These are phyloP conservation scores for Rallus crepitans DNA, from an alignment of 2,797 vertebrate species.

Conservation along the genomic window DNA sequence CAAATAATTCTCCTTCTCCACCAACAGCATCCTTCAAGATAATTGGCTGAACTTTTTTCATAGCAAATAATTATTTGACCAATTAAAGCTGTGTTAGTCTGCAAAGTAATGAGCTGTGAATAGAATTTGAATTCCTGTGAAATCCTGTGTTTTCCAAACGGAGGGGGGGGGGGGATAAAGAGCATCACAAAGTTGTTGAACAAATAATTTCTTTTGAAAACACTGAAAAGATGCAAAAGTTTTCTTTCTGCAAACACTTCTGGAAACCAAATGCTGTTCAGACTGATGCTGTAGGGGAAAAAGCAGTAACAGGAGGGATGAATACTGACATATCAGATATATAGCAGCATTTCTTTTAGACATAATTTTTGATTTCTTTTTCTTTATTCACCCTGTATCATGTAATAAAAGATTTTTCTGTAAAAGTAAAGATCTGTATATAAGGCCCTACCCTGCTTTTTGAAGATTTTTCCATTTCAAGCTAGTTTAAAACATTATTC, in stretches of 20 bases:
- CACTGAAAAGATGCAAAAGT: background rate
- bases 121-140: background rate
- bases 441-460: background rate
- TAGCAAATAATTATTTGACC: slow-evolving; percentile 53
- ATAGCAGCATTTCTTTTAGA: background rate
- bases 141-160: background rate
- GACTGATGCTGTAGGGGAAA: background rate
- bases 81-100: slow-evolving; percentile 31
- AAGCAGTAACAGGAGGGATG: background rate
- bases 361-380: background rate
- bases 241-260: background rate
- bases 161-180: background rate
- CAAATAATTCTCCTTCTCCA: background rate
- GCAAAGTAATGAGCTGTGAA: slow-evolving; percentile 30
- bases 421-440: background rate
- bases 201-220: slow-evolving; percentile 7
- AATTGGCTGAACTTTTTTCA: slow-evolving; percentile 42
- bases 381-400: background rate
- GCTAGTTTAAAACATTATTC: background rate
- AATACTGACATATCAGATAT: background rate
- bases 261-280: background rate
- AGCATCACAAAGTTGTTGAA: background rate
- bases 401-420: background rate
- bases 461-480: background rate
- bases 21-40: slow-evolving; percentile 11